A percentile compares a stretch with the other conserved stretches of the same genome.
Evolutionary conservation across 2,797 vertebrate genomes (phyloP).

Genomic region (Tenualosa thibaudeaui): DNA sequence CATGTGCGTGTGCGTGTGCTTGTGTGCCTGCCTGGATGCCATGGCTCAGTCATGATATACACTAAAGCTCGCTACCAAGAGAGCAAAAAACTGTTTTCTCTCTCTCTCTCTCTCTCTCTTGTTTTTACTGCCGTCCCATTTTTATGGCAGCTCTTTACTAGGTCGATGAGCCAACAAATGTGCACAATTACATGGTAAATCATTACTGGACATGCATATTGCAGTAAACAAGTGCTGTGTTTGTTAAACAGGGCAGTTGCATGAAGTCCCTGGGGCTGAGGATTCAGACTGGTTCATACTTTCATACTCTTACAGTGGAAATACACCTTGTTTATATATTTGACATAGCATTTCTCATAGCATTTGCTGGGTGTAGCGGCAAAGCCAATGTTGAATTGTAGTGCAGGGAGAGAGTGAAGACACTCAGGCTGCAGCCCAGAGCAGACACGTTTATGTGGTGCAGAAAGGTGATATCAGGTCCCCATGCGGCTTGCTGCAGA

Average conservation of each 20-base stretch:
- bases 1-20: not conserved
- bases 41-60: not conserved
- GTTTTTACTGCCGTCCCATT: not conserved
- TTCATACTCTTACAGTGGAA: not conserved
- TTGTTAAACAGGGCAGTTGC: not conserved
- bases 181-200: constrained; percentile 22
- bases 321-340: not conserved
- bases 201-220: not conserved
- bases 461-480: constrained; percentile 21
- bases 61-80: not conserved
- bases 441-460: constrained; percentile 22
- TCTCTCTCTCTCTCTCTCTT: not conserved
- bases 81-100: not conserved
- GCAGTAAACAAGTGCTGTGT: not conserved
- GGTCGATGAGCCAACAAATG: constrained; percentile 21
- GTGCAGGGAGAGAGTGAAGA: not conserved
- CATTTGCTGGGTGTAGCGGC: not conserved
- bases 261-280: not conserved
- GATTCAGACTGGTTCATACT: not conserved
- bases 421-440: not conserved
- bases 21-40: not conserved
- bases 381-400: not conserved
- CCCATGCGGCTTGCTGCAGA: not conserved
- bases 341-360: no score
- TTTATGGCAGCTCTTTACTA: constrained; percentile 10